Conservation (phyloP, 2,797 vertebrate species). For the Hydrolagus colliei region DNA sequence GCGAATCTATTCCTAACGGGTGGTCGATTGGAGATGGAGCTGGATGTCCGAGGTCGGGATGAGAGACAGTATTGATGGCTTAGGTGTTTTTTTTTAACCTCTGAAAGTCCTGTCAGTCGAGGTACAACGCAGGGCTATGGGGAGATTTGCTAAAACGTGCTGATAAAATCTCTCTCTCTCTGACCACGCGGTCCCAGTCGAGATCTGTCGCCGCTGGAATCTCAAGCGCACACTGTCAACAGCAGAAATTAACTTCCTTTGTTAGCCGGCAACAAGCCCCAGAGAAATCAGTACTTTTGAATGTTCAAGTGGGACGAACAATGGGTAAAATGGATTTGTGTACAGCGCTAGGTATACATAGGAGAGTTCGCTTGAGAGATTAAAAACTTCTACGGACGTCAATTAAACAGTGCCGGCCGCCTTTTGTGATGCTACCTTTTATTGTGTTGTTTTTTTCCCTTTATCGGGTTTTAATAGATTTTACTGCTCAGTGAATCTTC, state of each 20-base stretch:
- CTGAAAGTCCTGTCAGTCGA: too few species aligned
- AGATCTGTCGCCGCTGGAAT: conserved; percentile 23
- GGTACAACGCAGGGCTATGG: too few species aligned
- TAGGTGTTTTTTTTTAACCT: too few species aligned
- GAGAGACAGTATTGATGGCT: too few species aligned
- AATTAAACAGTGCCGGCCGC: conserved; percentile 15
- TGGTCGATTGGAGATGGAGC: too few species aligned
- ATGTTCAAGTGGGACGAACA: conserved; percentile 28
- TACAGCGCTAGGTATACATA: conserved; percentile 16
- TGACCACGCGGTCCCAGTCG: too few species aligned
- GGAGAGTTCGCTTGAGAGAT: conserved; percentile 29
- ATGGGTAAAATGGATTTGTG: conserved; percentile 29
- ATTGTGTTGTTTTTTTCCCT: conserved; percentile 21
- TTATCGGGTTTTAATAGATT: conserved; percentile 26
- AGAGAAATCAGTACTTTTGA: conserved; percentile 30
- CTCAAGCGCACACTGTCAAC: conserved; percentile 28
- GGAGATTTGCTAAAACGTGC: too few species aligned
- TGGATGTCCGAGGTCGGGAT: too few species aligned
- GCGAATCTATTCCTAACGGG: too few species aligned
- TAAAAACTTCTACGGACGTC: conserved; percentile 27
- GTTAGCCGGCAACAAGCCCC: conserved; percentile 28
- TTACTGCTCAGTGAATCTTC: conserved; percentile 1
- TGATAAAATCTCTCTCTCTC: too few species aligned
- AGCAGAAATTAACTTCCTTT: conserved; percentile 31
- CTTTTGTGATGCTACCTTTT: conserved; percentile 26